Base-by-base conservation (phyloP, 2,797 vertebrate species). In the Sebastes vulpes region DNA sequence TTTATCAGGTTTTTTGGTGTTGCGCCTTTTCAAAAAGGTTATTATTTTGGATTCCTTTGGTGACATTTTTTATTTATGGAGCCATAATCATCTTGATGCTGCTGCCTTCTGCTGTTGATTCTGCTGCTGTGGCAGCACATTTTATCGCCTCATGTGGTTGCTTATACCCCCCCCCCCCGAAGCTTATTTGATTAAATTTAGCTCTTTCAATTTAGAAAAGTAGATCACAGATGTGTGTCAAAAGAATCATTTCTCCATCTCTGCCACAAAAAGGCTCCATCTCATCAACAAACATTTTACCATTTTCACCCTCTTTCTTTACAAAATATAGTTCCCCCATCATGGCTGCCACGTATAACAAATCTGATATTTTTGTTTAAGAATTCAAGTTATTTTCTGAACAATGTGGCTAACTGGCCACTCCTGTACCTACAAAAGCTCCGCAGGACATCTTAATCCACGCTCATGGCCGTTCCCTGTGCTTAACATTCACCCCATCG, bases 111-210 rank as follows among this genome's bases (percentile, higher is more conserved):
- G 91, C 92, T 92, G 91, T 92, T 86, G 90, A 85, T 86, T 87
- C 82, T 70, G 81, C 80, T 77, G 82, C 89, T 83, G 85, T 85
- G 84, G 79, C 84, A 77, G 87, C 87, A 87, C 82, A 90, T 95
- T 90, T 93, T 75, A 90, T 92, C 63, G 50, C 90, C 81, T 86
- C 75, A 57, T 89, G 85, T 88, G 88, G 68, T 90, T 92, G 84
- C 90, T 87, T 86, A 86, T 74, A 59, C 72, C 6, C 52, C 50
- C 72, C 86, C 54, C 18, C 57, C 6, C 52, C 26, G 9, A 85
- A 92, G 91, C 92, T 88, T 91, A 94, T 93, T 95, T 94, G 92
- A 94, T 94, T 95, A 94, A 92, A 95, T 93, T 91, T 90, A 90
- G 92, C 92, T 78, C 85, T 94, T 92, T 94, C 87, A 91, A 94